Evolutionary conservation across 2,888 invertebrate species (phyloP), one percentile per base, ranked within the genome.

Genomic region (Patella ulyssiponensis): DNA sequence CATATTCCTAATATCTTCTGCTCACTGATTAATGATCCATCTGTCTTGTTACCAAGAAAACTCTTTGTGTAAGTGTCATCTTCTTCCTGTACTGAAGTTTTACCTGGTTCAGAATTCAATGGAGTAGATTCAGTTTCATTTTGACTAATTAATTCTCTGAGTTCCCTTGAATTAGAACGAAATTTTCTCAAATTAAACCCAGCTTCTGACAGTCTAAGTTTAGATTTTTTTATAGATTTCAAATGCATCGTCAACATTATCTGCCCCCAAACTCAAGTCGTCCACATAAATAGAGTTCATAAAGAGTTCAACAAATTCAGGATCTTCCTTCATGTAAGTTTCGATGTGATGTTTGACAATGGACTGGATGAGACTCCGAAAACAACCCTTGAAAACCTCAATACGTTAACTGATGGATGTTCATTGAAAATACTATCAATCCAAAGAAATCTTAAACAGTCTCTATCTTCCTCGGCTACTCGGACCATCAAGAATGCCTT

Each of bases 141-240:
- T 27, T 27, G 27, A 27, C 27, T 27, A 27, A 27, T 27, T 27
- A 27, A 27, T 58, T 15, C n/a, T 58, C 58, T 58, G 17, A 58
- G 14, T 58, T 14, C 58, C 23, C 23, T 23, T 64, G 64, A 64
- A 64, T 64, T 64, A 12, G 64, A 20, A 14, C n/a, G 64, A 11
- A 64, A 64, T 64, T 64, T 64, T 64, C 64, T 64, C 2, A 64
- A 23, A 64, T 64, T 64, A 64, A 64, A 64, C 20, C 64, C 64
- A 64, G 64, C 64, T n/a, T 64, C 64, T 9, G 54, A 54, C 17
- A 54, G 17, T 54, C 54, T 12, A 20, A 64, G 5, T n/a, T 58
- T 27, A 15, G 58, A 9, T n/a, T 14, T 58, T 58, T n/a, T n/a
- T n/a, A 58, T 58, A 58, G 5, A 58, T 58, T 15, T n/a, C n/a